Evolutionary conservation across 2,113 vertebrate genomes (phyloP).

Genomic region (Galeopterus variegatus): DNA sequence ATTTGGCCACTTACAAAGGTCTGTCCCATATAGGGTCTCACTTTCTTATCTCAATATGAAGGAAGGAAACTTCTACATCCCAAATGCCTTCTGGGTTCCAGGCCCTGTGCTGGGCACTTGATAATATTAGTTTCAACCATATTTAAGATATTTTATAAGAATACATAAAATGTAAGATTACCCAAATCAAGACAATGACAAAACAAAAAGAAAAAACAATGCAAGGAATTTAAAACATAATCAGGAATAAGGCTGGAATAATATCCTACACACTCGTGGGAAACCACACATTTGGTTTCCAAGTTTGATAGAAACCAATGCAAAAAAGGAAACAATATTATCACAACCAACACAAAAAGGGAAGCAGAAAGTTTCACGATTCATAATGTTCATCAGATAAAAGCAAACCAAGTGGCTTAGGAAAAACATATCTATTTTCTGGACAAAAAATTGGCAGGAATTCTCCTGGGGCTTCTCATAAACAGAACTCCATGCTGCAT

Average conservation of each 20-base stretch:
- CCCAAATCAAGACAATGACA: neutral
- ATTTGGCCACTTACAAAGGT: neutral
- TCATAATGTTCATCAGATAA: neutral
- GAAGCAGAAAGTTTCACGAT: neutral
- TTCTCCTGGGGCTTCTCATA: conserved; percentile 11
- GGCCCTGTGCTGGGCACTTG: neutral
- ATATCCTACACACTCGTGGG: neutral
- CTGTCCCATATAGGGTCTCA: neutral
- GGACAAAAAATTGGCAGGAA: neutral
- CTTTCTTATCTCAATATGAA: neutral
- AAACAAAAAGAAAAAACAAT: neutral
- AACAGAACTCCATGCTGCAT: neutral
- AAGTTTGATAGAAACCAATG: neutral
- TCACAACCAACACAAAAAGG: conserved; percentile 14
- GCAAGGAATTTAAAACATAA: neutral
- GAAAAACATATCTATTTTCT: conserved; percentile 1
- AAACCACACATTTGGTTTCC: conserved; percentile 8
- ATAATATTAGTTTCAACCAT: neutral
- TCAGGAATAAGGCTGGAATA: neutral
- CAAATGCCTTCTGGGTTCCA: neutral
- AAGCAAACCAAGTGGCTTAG: neutral
- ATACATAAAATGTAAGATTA: neutral
- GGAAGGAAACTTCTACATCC: neutral
- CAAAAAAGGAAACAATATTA: neutral
- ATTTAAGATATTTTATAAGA: neutral